A percentile compares a stretch with the other conserved stretches of the same genome.
These are phyloP conservation scores for Phymorhynchus buccinoides DNA, from an alignment of 1,140 invertebrate species.

Conservation along the genomic window DNA sequence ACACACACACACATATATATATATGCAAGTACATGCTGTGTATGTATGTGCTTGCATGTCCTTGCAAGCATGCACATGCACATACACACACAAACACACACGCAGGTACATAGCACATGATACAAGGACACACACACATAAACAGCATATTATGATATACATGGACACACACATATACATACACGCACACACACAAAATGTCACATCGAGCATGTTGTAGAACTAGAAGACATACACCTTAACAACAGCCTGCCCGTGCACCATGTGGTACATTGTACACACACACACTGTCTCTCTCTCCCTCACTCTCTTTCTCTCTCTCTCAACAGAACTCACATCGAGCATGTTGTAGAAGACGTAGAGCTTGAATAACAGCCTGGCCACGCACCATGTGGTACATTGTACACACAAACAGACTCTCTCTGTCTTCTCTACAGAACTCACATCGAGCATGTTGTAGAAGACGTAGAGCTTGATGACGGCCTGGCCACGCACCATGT, in stretches of 20 bases:
- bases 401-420: slow-evolving; percentile 50
- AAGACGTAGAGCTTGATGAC: slow-evolving; percentile 99
- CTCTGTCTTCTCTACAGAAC: neutral
- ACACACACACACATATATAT: slow-evolving; percentile 13
- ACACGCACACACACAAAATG: neutral
- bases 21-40: neutral
- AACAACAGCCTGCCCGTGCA: too few species aligned
- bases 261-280: neutral
- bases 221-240: neutral
- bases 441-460: slow-evolving; percentile 98
- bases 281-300: neutral
- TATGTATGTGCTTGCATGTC: too few species aligned
- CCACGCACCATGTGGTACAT: slow-evolving; percentile 99
- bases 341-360: slow-evolving; percentile 99
- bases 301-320: too few species aligned
- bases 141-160: too few species aligned
- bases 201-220: neutral
- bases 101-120: neutral
- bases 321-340: slow-evolving; percentile 81
- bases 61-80: neutral
- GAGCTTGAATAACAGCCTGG: slow-evolving; percentile 98
- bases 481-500: slow-evolving; percentile 98
- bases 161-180: neutral
- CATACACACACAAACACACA: slow-evolving; percentile 19
- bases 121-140: too few species aligned